phyloP scores from a whole-genome alignment of 2,113 vertebrate genomes.

The Silurus meridionalis region DNA sequence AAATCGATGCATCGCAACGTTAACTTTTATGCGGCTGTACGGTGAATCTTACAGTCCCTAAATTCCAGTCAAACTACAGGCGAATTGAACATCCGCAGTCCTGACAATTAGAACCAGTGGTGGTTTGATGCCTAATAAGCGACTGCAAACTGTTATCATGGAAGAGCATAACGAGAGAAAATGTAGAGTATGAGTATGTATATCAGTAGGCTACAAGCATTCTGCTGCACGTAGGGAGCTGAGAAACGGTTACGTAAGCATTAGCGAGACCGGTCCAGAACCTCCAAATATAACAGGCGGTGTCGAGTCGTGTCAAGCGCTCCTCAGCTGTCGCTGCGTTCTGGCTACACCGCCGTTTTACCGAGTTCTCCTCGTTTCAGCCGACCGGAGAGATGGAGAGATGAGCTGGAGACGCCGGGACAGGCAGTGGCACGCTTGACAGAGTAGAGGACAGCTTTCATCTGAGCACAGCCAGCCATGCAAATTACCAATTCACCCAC shows the following conservation, averaged over 20 bases:
- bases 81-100: constrained; percentile 25
- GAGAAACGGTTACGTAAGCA: constrained; percentile 42
- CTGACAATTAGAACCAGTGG: constrained; percentile 31
- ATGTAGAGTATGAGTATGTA: not conserved
- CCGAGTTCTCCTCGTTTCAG: not conserved
- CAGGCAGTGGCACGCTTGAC: constrained; percentile 39
- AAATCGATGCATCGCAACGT: too few species aligned
- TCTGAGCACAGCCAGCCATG: constrained; percentile 32
- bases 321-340: constrained; percentile 5
- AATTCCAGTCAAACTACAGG: constrained; percentile 14
- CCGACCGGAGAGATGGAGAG: not conserved
- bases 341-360: not conserved
- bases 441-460: constrained; percentile 17
- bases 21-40: too few species aligned
- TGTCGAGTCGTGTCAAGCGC: constrained; percentile 16
- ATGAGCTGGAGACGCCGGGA: constrained; percentile 10
- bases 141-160: constrained; percentile 29
- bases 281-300: constrained; percentile 38
- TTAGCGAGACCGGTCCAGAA: constrained; percentile 22
- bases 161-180: not conserved
- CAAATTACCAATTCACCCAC: constrained; percentile 38
- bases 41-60: too few species aligned
- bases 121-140: constrained; percentile 8
- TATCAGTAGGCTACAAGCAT: constrained; percentile 16
- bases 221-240: constrained; percentile 7